Evolutionary conservation across 2,797 vertebrate species (phyloP), one percentile per base, ranked within the genome.

Genomic region (Fratercula arctica): DNA sequence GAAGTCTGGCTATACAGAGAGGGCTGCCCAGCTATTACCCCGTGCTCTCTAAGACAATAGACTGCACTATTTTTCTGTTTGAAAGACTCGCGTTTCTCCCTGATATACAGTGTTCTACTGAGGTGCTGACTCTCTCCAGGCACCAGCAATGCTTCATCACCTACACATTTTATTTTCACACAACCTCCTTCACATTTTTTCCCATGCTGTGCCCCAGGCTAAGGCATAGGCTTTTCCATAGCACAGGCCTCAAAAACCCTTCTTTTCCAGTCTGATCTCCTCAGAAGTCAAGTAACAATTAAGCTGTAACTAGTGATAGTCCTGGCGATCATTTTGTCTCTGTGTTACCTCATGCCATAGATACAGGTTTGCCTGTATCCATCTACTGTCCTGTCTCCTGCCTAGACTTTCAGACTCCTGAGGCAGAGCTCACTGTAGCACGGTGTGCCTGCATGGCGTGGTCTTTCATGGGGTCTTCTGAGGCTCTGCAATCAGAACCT

Each of bases 401-500:
- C 43, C 35, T 21, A 37, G 70, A 67, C 37, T 39, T 70, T 69
- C 59, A 80, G 51, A 45, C 0, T 2, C 31, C n/a, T 23, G 33
- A 43, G 19, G 39, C 60, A 79, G 54, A 83, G 64, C 35, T 67
- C 10, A 4, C 17, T 23, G 41, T 0, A 33, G 41, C n/a, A 43
- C 0, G 0, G 24, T 23, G 35, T 25, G 28, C 35, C 79, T 60
- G 50, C n/a, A 28, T 0, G 16, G 31, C 18, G 14, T 2, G 14
- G 70, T 68, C 37, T 23, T 56, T 48, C 37, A 51, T 51, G n/a
- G 13, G 25, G 28, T 61, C 59, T 75, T 54, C 60, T 33, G 9
- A 87, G 11, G 26, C 37, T 63, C 48, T 1, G 6, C 48, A 39
- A 3, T 35, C 56, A 9, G 3, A 87, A 31, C 16, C 25, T 81